Evolutionary conservation across 2,113 vertebrate genomes (phyloP).

Genomic region (Ia io): DNA sequence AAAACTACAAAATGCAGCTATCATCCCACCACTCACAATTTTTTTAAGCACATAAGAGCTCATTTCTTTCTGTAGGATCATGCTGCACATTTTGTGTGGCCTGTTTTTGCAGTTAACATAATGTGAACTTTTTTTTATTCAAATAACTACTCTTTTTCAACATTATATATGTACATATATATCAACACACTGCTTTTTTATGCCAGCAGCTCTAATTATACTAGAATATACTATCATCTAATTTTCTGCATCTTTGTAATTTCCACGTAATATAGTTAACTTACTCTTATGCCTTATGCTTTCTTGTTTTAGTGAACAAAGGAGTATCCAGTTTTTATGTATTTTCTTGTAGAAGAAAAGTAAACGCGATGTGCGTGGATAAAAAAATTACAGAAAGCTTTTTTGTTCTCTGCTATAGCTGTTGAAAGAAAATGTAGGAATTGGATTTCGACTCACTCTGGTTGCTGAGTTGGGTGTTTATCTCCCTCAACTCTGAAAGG

Average conservation of each 20-base stretch:
- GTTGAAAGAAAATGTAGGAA: conserved; percentile 27
- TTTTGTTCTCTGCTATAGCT: conserved; percentile 4
- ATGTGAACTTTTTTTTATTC: not conserved
- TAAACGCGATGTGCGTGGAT: not conserved
- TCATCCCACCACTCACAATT: not conserved
- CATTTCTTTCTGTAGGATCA: not conserved
- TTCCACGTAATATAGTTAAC: conserved; percentile 4
- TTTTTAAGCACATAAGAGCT: not conserved
- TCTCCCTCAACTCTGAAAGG: not conserved
- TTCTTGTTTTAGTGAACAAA: conserved; percentile 5
- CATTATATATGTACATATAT: not conserved
- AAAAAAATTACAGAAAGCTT: not conserved
- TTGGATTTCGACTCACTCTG: conserved; percentile 12
- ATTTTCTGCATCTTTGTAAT: not conserved
- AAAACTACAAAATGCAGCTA: not conserved
- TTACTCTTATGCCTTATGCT: not conserved
- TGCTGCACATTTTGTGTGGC: not conserved
- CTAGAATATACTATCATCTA: not conserved
- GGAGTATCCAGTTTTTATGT: not conserved
- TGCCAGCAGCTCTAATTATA: not conserved
- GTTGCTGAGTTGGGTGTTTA: not conserved
- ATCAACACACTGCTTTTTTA: not conserved
- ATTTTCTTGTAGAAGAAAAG: conserved; percentile 23
- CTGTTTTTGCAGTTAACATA: not conserved
- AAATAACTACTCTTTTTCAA: not conserved